A percentile compares a stretch with the other conserved stretches of the same genome.
phyloP scores from a whole-genome alignment of 1,140 invertebrate species.

The Matsumurasca onukii region DNA sequence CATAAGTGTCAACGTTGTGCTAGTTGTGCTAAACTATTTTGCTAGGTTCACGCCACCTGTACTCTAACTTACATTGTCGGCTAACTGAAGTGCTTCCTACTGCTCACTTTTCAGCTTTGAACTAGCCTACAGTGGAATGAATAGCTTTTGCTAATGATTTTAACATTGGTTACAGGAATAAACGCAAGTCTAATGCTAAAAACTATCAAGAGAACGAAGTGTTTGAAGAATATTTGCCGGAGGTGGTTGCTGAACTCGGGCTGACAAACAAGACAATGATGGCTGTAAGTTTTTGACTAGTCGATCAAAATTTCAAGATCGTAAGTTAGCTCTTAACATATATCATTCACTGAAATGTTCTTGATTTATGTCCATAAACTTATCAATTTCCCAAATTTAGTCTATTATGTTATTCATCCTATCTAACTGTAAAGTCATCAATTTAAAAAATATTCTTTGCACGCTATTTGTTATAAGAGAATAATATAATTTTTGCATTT shows the following conservation, averaged over 20 bases:
- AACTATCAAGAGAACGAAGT: slow-evolving; percentile 2
- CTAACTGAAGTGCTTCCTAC: neutral
- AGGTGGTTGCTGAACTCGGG: slow-evolving; percentile 49
- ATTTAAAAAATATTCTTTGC: neutral
- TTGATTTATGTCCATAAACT: neutral
- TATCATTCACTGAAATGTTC: neutral
- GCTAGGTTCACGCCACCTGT: neutral
- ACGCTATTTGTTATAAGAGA: neutral
- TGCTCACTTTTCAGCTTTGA: neutral
- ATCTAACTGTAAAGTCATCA: neutral
- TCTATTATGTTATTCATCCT: neutral
- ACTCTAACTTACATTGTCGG: neutral
- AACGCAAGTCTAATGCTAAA: neutral
- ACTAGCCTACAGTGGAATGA: too few species aligned
- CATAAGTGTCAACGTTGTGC: too few species aligned
- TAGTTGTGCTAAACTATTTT: neutral
- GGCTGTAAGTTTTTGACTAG: slow-evolving; percentile 42
- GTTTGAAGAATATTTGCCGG: slow-evolving; percentile 46
- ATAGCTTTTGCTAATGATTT: too few species aligned
- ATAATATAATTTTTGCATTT: too few species aligned
- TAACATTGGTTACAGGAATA: neutral
- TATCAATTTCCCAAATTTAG: neutral
- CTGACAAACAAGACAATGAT: slow-evolving; percentile 57
- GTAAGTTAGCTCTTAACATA: neutral
- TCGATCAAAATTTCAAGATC: neutral